A percentile compares a stretch with the other conserved stretches of the same genome.
These are phyloP conservation scores for Podarcis cretensis DNA, from an alignment of 2,113 vertebrate genomes.

Conservation along the genomic window DNA sequence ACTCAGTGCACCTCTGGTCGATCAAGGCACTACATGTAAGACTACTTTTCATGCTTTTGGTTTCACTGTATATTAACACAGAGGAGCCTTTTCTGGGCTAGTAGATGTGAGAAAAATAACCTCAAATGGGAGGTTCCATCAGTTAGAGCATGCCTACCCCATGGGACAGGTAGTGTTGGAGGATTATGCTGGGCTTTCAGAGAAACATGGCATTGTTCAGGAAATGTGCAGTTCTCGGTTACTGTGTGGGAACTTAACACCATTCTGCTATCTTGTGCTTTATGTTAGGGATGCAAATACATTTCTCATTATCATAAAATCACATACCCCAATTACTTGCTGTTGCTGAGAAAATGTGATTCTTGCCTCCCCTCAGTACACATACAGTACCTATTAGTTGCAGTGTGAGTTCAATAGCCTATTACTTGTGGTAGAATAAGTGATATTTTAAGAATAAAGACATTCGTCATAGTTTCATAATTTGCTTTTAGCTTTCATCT, in stretches of 20 bases:
- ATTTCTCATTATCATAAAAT: background rate
- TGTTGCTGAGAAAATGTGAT: too few species aligned
- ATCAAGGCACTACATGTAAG: constrained; percentile 93
- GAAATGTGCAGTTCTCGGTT: background rate
- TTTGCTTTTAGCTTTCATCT: background rate
- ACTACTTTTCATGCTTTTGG: constrained; percentile 23
- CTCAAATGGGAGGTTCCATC: background rate
- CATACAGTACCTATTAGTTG: too few species aligned
- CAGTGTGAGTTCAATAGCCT: too few species aligned
- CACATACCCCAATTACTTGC: background rate
- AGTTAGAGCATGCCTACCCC: background rate
- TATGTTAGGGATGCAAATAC: background rate
- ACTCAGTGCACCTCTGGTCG: constrained; percentile 83
- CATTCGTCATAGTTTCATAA: constrained; percentile 28
- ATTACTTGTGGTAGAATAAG: too few species aligned
- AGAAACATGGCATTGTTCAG: background rate
- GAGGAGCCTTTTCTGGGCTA: background rate
- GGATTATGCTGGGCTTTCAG: background rate
- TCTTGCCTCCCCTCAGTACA: too few species aligned
- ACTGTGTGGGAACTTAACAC: background rate
- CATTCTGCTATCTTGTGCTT: background rate
- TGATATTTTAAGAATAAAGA: background rate
- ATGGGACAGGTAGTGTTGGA: background rate
- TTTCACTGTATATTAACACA: background rate
- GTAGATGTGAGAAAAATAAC: background rate